Percentiles rank a stretch among this genome's conserved stretches.
These are phyloP conservation scores for Ciconia stormi DNA, from an alignment of 2,113 vertebrate species.

Conservation along the genomic window DNA sequence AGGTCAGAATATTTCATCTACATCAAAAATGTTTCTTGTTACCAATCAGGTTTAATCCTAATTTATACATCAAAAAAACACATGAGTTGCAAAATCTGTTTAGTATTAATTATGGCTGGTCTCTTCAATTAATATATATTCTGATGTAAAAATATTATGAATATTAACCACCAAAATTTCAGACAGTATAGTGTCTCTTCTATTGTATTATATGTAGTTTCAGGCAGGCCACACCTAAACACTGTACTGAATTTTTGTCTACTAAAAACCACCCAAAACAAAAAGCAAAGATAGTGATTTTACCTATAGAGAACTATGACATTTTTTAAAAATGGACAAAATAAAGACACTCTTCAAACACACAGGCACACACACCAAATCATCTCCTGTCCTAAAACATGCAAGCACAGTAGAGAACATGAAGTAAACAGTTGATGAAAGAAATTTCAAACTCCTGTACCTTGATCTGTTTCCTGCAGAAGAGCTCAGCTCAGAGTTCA, in stretches of 20 bases:
- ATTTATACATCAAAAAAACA: background rate
- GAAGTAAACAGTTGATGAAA: background rate
- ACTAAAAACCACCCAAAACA: background rate
- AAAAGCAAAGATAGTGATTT: background rate
- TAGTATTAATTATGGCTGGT: background rate
- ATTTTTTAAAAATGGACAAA: background rate
- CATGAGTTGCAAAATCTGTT: background rate
- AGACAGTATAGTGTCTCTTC: background rate
- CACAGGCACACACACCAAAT: background rate
- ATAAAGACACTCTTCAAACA: background rate
- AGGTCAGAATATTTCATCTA: background rate
- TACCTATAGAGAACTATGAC: background rate
- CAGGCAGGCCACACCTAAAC: background rate
- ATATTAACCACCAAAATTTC: background rate
- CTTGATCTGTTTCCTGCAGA: conserved; percentile 87
- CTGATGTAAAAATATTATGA: background rate
- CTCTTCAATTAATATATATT: background rate
- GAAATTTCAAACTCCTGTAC: conserved; percentile 53
- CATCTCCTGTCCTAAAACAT: background rate
- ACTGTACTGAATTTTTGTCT: background rate
- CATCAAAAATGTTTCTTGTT: background rate
- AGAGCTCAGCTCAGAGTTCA: conserved; percentile 87
- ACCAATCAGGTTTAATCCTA: background rate
- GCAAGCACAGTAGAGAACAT: background rate
- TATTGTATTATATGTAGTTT: background rate